phyloP scores from a whole-genome alignment of 2,113 vertebrate species.

The Corythornis madagascariensis region DNA sequence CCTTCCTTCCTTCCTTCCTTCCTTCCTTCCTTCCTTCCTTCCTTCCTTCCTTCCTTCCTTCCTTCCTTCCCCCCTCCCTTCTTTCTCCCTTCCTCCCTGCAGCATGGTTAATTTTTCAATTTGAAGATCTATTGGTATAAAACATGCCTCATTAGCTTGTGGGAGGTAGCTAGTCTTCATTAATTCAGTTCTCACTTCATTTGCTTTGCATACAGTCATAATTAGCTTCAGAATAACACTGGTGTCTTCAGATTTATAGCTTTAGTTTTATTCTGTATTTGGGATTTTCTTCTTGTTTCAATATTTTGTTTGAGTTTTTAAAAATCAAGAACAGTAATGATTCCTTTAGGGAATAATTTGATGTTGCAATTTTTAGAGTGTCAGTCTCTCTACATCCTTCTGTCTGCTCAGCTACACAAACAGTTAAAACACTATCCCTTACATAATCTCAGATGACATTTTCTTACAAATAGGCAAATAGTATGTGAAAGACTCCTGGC shows the following conservation, averaged over 20 bases:
- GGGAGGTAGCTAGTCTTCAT: constrained; percentile 76
- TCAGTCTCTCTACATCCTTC: neutral
- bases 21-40: no score
- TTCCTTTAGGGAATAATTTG: constrained; percentile 12
- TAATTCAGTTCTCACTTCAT: constrained; percentile 83
- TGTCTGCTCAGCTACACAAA: neutral
- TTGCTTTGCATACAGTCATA: constrained; percentile 81
- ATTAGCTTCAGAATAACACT: constrained; percentile 81
- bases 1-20: no score
- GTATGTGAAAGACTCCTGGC: neutral
- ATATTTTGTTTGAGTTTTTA: neutral
- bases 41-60: no score
- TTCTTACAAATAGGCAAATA: neutral
- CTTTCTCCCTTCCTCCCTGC: no score
- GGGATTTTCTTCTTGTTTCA: constrained; percentile 16
- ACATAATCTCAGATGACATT: neutral
- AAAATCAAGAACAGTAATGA: constrained; percentile 4
- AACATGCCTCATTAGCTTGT: constrained; percentile 78
- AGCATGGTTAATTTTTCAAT: constrained; percentile 75
- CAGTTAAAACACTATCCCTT: constrained; percentile 2
- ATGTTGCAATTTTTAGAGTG: neutral
- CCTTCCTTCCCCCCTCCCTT: no score
- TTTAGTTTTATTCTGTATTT: constrained; percentile 54
- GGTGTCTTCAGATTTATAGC: constrained; percentile 79
- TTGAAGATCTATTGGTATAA: constrained; percentile 70